Percentiles rank a stretch among this genome's conserved stretches.
phyloP scores from a whole-genome alignment of 2,113 vertebrate species.

The Lipotes vexillifer region DNA sequence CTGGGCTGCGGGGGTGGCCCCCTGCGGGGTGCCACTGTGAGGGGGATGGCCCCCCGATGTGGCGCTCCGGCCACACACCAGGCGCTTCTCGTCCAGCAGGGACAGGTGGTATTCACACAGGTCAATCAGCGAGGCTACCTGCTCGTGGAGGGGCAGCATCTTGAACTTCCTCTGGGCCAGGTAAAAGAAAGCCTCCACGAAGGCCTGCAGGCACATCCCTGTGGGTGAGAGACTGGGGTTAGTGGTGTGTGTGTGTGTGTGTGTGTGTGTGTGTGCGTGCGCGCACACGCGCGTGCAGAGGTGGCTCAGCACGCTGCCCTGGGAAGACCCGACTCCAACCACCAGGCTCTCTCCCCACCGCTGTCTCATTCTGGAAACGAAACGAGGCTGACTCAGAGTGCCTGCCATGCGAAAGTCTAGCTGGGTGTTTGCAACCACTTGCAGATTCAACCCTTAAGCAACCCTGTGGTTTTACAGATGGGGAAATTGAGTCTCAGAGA shows the following conservation, averaged over 20 bases:
- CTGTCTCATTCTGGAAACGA: background rate
- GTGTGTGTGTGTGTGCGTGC: too few relatives aligned
- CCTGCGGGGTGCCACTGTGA: background rate
- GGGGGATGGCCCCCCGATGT: background rate
- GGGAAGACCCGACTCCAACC: background rate
- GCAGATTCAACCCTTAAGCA: background rate
- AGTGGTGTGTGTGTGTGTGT: background rate
- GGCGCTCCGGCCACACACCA: slow-evolving; percentile 73
- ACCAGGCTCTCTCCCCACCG: too few relatives aligned
- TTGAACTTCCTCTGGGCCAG: slow-evolving; percentile 92
- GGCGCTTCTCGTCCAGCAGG: slow-evolving; percentile 81
- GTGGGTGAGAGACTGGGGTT: background rate
- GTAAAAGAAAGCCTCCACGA: slow-evolving; percentile 92
- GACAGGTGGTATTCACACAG: slow-evolving; percentile 89
- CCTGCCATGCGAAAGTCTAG: accelerated
- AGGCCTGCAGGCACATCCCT: slow-evolving; percentile 97
- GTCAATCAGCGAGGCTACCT: slow-evolving; percentile 85
- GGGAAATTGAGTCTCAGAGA: background rate
- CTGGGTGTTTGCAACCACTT: too few relatives aligned
- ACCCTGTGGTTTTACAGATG: background rate
- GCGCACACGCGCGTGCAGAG: accelerated
- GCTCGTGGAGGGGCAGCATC: slow-evolving; percentile 81
- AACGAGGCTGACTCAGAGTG: accelerated
- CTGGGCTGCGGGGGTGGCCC: background rate
- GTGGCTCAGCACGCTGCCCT: accelerated